Evolutionary conservation across 2,113 vertebrate genomes (phyloP), one percentile per base, ranked within the genome.

Genomic region (Plecturocebus donacophilus): DNA sequence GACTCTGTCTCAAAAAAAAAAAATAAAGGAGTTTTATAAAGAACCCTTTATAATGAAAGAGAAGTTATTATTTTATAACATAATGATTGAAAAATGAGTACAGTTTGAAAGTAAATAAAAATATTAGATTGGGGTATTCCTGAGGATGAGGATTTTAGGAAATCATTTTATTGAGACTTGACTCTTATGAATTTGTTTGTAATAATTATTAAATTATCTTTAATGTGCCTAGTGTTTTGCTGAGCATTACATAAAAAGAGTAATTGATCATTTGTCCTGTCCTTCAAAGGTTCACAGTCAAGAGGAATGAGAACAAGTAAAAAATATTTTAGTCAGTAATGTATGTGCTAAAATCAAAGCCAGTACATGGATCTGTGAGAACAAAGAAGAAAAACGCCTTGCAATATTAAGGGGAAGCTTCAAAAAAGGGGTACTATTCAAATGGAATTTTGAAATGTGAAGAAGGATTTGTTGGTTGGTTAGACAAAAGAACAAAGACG

Each of bases 191-290:
- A 4, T 32, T 58, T 21, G 20, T 86, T 90, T 84, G 12, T 68
- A 66, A 85, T 86, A 88, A 84, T 91, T 61, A 42, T 80, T 75
- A 93, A 80, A 80, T 66, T 93, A 58, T 92, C 13, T 38, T 52
- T 87, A 81, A 54, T 64, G 16, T 86, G 1, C 9, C 30, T 35
- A 19, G 42, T 71, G 10, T 86, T 61, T 49, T 35, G 10, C 35
- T 87, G 85, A 20, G 13, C n/a, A 61, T 79, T 64, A 93, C 32
- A 70, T 90, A 21, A 52, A 61, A 83, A 40, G 35, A 79, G n/a
- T 66, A 96, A 77, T 56, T 56, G 8, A 77, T 6, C 19, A 40
- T 64, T 54, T 83, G 6, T 30, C 27, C 20, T 91, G 2, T 23
- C 47, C 13, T 68, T 97, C 38, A 49, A 20, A 12, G 6, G 6